Percentiles rank a stretch among this genome's conserved stretches.
Conservation (phyloP, 2,888 invertebrate genomes). For the Protodeltote pygarga region DNA sequence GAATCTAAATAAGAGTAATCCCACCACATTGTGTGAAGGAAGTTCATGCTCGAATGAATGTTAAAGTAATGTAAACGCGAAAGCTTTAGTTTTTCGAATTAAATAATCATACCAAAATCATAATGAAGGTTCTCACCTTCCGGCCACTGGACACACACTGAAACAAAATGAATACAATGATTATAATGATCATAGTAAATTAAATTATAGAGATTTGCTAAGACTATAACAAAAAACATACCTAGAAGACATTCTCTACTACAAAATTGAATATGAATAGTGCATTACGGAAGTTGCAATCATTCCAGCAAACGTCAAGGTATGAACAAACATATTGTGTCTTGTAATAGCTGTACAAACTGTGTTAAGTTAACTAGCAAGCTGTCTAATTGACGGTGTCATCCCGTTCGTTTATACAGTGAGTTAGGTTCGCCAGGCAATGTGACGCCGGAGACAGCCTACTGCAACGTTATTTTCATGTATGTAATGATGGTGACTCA, state of each 20-base stretch:
- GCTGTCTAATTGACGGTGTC: conserved; percentile 73
- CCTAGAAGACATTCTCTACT: conserved; percentile 80
- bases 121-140: conserved; percentile 89
- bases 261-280: conserved; percentile 71
- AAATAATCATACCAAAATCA: conserved; percentile 55
- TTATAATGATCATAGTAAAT: conserved; percentile 14
- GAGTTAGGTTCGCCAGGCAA: conserved; percentile 63
- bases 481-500: conserved; percentile 12
- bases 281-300: conserved; percentile 76
- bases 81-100: conserved; percentile 72
- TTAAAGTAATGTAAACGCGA: conserved; percentile 79
- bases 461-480: conserved; percentile 18
- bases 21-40: conserved; percentile 77
- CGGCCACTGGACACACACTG: conserved; percentile 97
- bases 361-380: conserved; percentile 69
- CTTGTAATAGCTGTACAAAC: conserved; percentile 53
- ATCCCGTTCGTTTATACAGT: conserved; percentile 59
- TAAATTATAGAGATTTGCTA: conserved; percentile 39
- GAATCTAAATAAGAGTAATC: conserved; percentile 75
- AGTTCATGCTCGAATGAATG: conserved; percentile 82
- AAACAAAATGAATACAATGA: conserved; percentile 83
- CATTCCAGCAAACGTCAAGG: conserved; percentile 74
- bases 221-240: conserved; percentile 71
- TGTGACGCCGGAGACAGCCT: conserved; percentile 74
- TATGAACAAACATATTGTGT: conserved; percentile 58